A percentile compares a stretch with the other conserved stretches of the same genome.
Conservation (phyloP, 2,113 vertebrate genomes). For the Myodes glareolus region DNA sequence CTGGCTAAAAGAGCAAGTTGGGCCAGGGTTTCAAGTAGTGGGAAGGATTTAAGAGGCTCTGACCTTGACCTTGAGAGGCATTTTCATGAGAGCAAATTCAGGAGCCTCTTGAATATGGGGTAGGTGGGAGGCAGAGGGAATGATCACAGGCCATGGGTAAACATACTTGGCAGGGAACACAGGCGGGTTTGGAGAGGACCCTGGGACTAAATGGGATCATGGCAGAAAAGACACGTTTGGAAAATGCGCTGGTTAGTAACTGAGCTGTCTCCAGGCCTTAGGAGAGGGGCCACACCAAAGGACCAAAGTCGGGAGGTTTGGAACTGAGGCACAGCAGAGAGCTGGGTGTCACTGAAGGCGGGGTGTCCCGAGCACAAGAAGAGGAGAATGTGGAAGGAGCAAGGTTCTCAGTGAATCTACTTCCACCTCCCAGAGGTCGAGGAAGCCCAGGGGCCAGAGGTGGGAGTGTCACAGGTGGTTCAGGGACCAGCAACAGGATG, state of each 20-base stretch:
- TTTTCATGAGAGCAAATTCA: neutral
- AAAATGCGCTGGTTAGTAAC: neutral
- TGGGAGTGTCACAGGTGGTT: neutral
- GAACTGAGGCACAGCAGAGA: neutral
- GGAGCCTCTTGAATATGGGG: neutral
- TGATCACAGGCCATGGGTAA: too few relatives aligned
- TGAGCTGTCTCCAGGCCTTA: neutral
- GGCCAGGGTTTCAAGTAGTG: neutral
- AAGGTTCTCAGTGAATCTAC: neutral
- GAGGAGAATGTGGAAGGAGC: neutral
- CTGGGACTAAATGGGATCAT: neutral
- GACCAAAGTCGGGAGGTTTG: neutral
- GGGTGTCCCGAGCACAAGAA: neutral
- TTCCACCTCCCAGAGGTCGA: neutral
- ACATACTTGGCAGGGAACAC: accelerated
- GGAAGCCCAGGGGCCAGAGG: neutral
- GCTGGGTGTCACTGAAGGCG: neutral
- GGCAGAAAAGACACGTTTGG: neutral
- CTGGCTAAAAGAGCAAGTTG: neutral
- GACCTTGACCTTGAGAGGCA: neutral
- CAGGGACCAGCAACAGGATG: neutral
- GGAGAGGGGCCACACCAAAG: neutral
- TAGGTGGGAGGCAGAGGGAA: neutral
- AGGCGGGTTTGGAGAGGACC: neutral
- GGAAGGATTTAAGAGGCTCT: neutral